Evolutionary conservation across 2,888 invertebrate genomes (phyloP), one percentile per base, ranked within the genome.

Genomic region (Lomographa bimaculata): DNA sequence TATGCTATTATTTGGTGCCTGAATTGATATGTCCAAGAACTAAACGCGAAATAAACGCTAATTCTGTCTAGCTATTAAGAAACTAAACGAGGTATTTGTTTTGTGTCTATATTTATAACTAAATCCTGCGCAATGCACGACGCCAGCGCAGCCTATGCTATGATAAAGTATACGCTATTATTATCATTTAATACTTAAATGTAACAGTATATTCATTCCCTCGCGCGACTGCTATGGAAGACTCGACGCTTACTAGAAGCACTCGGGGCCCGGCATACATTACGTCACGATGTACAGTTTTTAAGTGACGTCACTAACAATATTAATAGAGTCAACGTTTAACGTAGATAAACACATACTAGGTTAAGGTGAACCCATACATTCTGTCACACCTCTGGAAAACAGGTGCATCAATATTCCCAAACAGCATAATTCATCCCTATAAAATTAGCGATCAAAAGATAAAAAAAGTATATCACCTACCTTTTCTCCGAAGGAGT

Each of bases 141-240:
- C 66, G 62, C 70, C 62, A 58, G 64, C 65, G 70, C 79, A 71
- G 76, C 72, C 79, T 85, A 84, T 72, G 60, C 83, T 86, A 83
- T 72, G 61, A 71, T 83, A 80, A 51, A 79, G 78, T 83, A 82
- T 79, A 85, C 76, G 67, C 84, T 87, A 87, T 85, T 85, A 87
- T 86, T 87, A 87, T 89, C 82, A 68, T 79, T 83, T 86, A 86
- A 85, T 89, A 86, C 87, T 87, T 89, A 87, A 72, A 75, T 62
- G 74, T 82, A 78, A 85, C 79, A 83, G 76, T 80, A 78, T 75
- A 82, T 30, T 46, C 41, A 30, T 41, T 46, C 72, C 67, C 66
- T 62, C 71, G 84, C 83, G 83, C 83, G 86, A 87, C 87, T 84
- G 87, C 79, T 87, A 84, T 89, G 89, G 89, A 89, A 89, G 89